Evolutionary conservation across 2,113 vertebrate genomes (phyloP).

Genomic region (Centropus bengalensis): DNA sequence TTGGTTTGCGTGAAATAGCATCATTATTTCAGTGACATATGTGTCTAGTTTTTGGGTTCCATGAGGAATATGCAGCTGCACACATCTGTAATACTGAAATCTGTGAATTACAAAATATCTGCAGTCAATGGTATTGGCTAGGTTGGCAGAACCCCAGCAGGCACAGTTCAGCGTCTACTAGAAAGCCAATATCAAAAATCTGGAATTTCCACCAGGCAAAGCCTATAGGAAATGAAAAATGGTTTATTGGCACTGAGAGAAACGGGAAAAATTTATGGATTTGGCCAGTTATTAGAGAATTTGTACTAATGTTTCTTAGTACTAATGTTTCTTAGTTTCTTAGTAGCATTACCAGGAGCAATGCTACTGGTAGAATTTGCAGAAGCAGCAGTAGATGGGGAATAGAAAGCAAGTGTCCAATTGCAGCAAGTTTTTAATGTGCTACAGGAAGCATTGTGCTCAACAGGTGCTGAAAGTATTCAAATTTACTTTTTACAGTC

Average conservation of each 20-base stretch:
- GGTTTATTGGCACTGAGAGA: neutral
- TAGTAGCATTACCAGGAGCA: too few species aligned
- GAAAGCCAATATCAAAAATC: neutral
- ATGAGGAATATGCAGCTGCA: neutral
- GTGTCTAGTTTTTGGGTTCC: accelerated
- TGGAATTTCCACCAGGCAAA: neutral
- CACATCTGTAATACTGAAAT: accelerated
- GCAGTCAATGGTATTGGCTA: neutral
- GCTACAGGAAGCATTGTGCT: neutral
- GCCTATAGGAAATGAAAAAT: neutral
- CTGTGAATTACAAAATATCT: neutral
- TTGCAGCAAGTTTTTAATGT: neutral
- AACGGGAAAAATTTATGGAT: neutral
- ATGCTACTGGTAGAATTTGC: neutral
- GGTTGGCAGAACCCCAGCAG: neutral
- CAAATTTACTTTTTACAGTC: neutral
- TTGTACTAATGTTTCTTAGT: neutral
- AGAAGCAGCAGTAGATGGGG: neutral
- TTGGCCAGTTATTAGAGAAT: neutral
- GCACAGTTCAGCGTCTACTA: neutral
- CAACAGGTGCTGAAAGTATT: neutral
- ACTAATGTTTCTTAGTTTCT: neutral
- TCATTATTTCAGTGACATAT: neutral
- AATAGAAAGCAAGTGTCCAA: neutral
- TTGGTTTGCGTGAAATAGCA: neutral